These are phyloP conservation scores for Eucidaris tribuloides DNA, from an alignment of 35 echinoderm and acorn worm genomes.

Conservation along the genomic window DNA sequence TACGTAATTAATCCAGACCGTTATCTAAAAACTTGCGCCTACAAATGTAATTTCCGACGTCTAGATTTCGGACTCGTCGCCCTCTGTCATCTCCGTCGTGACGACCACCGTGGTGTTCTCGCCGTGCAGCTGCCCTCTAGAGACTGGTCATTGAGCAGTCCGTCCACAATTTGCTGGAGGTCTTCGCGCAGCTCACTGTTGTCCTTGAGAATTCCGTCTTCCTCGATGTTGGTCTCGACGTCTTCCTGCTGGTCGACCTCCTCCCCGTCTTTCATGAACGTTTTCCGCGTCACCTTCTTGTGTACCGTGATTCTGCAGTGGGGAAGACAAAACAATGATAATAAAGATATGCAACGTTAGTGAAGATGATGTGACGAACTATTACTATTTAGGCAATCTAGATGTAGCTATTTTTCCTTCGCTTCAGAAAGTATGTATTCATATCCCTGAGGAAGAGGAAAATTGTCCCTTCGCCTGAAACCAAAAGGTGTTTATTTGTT, in stretches of 20 bases:
- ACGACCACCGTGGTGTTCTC: not conserved
- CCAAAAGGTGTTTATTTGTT: too few species aligned
- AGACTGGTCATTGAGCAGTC: conserved; percentile 65
- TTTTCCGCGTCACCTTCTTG: conserved; percentile 84
- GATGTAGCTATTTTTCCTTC: too few species aligned
- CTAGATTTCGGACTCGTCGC: conserved; percentile 16
- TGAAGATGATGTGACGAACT: too few species aligned
- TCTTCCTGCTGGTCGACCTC: conserved; percentile 78
- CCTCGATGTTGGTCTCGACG: conserved; percentile 83
- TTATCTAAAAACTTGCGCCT: too few species aligned
- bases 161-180: conserved; percentile 87
- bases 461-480: too few species aligned
- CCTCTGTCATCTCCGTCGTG: not conserved
- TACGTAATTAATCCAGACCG: not conserved
- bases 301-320: conserved; percentile 85
- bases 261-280: conserved; percentile 77
- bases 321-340: not conserved
- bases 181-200: conserved; percentile 79
- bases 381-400: not conserved
- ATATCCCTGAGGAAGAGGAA: too few species aligned
- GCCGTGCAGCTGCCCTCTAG: conserved; percentile 12
- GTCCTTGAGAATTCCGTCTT: conserved; percentile 84
- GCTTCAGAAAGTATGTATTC: too few species aligned
- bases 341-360: not conserved
- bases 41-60: too few species aligned